phyloP scores from a whole-genome alignment of 2,797 vertebrate genomes.

The Momotus momota region DNA sequence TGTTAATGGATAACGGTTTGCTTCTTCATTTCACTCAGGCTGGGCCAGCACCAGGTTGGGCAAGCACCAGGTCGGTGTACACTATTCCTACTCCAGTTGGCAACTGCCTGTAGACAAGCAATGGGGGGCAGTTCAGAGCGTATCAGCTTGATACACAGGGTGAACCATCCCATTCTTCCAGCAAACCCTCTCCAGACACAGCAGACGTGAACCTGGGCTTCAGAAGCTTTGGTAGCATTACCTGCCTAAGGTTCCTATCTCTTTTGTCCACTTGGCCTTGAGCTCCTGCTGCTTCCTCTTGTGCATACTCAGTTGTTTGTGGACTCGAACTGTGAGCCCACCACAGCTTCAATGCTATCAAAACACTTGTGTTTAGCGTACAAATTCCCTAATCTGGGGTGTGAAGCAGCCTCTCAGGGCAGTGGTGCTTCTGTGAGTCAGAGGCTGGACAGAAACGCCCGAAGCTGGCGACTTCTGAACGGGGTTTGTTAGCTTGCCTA shows the following conservation, averaged over 20 bases:
- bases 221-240: background rate
- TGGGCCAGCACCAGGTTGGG: background rate
- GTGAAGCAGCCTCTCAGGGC: background rate
- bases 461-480: background rate
- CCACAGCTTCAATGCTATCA: background rate
- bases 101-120: background rate
- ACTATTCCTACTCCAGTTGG: background rate
- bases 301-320: background rate
- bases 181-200: background rate
- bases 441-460: background rate
- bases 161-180: background rate
- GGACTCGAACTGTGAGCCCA: background rate
- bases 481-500: background rate
- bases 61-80: background rate
- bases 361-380: background rate
- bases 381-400: background rate
- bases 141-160: background rate
- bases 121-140: background rate
- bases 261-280: background rate
- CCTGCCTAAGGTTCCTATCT: background rate
- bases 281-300: background rate
- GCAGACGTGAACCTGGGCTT: background rate
- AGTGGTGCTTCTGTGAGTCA: background rate
- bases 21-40: background rate
- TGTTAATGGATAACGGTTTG: background rate